These are phyloP conservation scores for Tragulus kanchil DNA, from an alignment of 2,113 vertebrate genomes.

Conservation along the genomic window DNA sequence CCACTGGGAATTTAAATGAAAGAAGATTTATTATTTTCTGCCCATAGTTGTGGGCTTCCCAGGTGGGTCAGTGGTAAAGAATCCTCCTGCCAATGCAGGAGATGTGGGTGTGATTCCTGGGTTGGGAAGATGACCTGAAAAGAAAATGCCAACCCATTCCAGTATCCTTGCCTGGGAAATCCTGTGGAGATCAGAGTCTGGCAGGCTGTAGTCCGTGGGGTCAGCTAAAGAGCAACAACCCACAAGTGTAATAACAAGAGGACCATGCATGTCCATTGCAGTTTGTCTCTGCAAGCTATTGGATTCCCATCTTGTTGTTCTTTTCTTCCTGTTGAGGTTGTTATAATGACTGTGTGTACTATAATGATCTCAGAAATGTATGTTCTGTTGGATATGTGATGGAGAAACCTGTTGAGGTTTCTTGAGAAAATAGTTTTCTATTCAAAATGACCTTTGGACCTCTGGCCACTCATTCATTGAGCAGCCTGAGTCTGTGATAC, in stretches of 20 bases:
- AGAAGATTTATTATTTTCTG: not conserved
- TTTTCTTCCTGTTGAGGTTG: not conserved
- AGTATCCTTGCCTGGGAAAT: not conserved
- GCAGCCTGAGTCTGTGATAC: not conserved
- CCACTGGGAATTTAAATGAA: not conserved
- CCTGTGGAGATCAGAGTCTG: not conserved
- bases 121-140: not conserved
- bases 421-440: not conserved
- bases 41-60: not conserved
- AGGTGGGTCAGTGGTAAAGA: not conserved
- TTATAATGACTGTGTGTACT: not conserved
- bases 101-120: not conserved
- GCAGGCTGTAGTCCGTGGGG: not conserved
- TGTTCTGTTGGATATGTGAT: not conserved
- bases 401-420: not conserved
- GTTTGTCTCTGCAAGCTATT: not conserved
- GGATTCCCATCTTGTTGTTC: not conserved
- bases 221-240: not conserved
- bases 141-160: not conserved
- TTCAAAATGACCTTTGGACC: not conserved
- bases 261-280: not conserved
- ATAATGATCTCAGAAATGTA: not conserved
- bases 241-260: not conserved
- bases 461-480: not conserved
- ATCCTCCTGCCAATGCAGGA: not conserved